Percentiles rank a stretch among this genome's conserved stretches.
These are phyloP conservation scores for Drosophila meridiana DNA, from an alignment of 2,888 invertebrate genomes.

Conservation along the genomic window DNA sequence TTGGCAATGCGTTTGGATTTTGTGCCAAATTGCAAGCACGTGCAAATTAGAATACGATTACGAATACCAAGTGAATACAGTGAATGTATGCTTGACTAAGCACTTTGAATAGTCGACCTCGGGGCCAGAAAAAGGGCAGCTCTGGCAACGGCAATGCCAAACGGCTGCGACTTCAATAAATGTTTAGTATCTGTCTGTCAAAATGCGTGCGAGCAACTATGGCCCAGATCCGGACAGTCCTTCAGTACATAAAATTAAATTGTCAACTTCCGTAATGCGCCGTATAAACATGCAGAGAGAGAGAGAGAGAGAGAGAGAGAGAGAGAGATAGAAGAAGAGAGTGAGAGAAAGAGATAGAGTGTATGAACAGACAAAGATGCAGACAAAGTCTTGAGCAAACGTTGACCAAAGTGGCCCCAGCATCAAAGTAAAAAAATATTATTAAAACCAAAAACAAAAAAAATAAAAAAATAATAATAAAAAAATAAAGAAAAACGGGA, in stretches of 20 bases:
- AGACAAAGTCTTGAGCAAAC: conserved; percentile 3
- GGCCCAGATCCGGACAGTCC: conserved; percentile 23
- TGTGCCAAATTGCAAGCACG: conserved; percentile 75
- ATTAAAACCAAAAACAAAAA: conserved; percentile 72
- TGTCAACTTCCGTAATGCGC: conserved; percentile 76
- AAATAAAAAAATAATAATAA: conserved; percentile 22
- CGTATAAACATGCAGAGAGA: conserved; percentile 39
- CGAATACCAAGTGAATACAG: conserved; percentile 38
- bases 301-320: conserved; percentile 26
- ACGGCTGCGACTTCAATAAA: conserved; percentile 66
- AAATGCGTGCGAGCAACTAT: conserved; percentile 11
- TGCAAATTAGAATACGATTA: conserved; percentile 74
- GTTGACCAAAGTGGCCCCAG: conserved; percentile 67
- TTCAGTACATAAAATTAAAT: conserved; percentile 78
- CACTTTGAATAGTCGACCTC: conserved; percentile 74
- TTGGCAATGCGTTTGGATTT: conserved; percentile 42
- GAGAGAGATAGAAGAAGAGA: conserved; percentile 15
- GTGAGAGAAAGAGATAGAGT: conserved; percentile 1
- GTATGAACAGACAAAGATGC: conserved; percentile 18
- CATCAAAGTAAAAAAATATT: conserved; percentile 81
- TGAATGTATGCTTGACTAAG: conserved; percentile 63
- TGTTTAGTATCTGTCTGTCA: conserved; percentile 69
- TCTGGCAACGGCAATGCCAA: conserved; percentile 16
- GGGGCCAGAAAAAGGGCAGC: conserved; percentile 37
- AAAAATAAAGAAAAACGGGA: conserved; percentile 30